These are phyloP conservation scores for Premnoplex brunnescens DNA, from an alignment of 2,797 vertebrate genomes.

Conservation along the genomic window DNA sequence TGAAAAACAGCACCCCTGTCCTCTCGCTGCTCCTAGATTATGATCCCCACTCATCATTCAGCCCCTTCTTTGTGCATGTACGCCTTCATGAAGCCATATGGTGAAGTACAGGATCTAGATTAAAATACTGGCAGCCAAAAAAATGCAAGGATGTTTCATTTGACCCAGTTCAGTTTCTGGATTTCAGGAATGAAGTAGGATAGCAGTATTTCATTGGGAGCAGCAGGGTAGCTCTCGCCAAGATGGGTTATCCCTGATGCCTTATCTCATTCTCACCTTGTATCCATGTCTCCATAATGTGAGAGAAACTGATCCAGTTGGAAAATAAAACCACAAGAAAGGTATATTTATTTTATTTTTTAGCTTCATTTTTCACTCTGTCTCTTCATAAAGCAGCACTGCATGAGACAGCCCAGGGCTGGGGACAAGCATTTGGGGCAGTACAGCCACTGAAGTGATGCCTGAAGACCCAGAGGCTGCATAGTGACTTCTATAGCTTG, in stretches of 20 bases:
- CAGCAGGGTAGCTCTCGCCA: not conserved
- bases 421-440: not conserved
- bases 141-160: not conserved
- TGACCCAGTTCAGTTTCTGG: not conserved
- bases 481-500: not conserved
- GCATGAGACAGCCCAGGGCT: not conserved
- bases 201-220: not conserved
- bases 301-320: not conserved
- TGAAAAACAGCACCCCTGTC: not conserved
- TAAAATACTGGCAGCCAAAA: not conserved
- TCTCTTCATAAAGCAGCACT: not conserved
- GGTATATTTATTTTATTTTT: not conserved
- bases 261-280: not conserved
- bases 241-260: not conserved
- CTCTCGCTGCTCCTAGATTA: not conserved
- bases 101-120: not conserved
- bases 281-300: fast-evolving
- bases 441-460: fast-evolving
- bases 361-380: not conserved
- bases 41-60: not conserved
- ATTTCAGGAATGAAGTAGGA: not conserved
- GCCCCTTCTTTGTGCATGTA: not conserved
- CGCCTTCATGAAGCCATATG: not conserved
- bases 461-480: fast-evolving
- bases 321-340: not conserved